phyloP scores from a whole-genome alignment of 2,888 invertebrate genomes.

The Tiliacea aurago region DNA sequence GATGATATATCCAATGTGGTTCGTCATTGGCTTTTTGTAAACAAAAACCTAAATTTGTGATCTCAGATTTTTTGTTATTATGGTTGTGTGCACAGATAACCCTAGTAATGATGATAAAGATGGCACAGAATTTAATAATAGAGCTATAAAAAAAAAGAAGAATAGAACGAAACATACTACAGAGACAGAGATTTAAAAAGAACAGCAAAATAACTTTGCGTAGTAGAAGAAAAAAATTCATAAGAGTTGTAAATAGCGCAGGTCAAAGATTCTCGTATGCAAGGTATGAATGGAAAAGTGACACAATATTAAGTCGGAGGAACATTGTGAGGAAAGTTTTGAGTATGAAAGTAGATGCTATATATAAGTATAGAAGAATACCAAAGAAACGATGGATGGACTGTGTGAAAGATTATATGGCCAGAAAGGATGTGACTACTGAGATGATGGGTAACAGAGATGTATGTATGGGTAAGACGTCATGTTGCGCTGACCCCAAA shows the following conservation, averaged over 20 bases:
- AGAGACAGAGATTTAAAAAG: not conserved
- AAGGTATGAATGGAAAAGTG: no score
- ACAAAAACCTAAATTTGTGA: not conserved
- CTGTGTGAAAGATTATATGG: not conserved
- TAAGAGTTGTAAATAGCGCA: not conserved
- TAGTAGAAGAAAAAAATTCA: not conserved
- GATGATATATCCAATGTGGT: slow-evolving; percentile 17
- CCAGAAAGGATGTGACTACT: no score
- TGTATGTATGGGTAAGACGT: not conserved
- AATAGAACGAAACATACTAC: no score
- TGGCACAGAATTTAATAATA: not conserved
- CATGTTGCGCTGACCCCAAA: not conserved
- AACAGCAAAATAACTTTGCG: not conserved
- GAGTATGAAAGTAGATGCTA: not conserved
- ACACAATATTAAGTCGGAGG: not conserved
- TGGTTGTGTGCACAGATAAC: not conserved
- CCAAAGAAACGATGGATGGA: not conserved
- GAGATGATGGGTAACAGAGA: not conserved
- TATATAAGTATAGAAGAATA: no score
- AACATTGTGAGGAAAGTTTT: not conserved
- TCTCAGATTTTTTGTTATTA: not conserved
- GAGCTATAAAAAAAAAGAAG: not conserved
- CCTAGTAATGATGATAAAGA: not conserved
- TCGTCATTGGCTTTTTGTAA: not conserved
- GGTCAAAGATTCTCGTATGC: no score